Conservation (phyloP, 2,113 vertebrate species). For the Nothocercus julius region DNA sequence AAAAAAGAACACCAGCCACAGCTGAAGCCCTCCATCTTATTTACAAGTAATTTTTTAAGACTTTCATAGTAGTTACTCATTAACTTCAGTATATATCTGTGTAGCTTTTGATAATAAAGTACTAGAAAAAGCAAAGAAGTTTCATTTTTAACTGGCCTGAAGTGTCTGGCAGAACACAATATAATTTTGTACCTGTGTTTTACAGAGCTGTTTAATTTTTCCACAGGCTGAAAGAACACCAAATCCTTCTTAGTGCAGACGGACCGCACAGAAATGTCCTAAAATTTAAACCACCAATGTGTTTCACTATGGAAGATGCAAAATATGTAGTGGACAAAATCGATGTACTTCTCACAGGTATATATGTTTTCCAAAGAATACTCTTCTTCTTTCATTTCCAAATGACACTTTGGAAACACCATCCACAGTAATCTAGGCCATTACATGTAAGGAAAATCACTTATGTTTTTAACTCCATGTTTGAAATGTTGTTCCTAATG, state of each 20-base stretch:
- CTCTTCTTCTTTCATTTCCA: not conserved
- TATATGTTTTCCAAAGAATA: not conserved
- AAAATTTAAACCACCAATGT: slow-evolving; percentile 97
- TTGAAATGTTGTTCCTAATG: not conserved
- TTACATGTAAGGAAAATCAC: not conserved
- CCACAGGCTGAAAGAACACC: slow-evolving; percentile 88
- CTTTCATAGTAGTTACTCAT: not conserved
- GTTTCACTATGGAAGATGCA: slow-evolving; percentile 89
- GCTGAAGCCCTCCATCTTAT: slow-evolving; percentile 94
- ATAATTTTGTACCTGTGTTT: not conserved
- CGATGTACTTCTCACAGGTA: slow-evolving; percentile 89
- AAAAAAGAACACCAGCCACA: slow-evolving; percentile 88
- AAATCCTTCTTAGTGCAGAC: slow-evolving; percentile 91
- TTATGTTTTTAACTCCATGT: not conserved
- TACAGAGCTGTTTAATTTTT: not conserved
- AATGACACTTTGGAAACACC: not conserved
- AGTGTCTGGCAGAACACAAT: not conserved
- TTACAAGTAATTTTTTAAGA: slow-evolving; percentile 80
- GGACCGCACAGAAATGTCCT: slow-evolving; percentile 94
- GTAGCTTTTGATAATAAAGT: not conserved
- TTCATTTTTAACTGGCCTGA: not conserved
- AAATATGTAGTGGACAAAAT: slow-evolving; percentile 85
- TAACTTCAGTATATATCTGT: not conserved
- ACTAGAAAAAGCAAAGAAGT: not conserved
- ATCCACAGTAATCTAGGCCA: not conserved